phyloP scores from a whole-genome alignment of 2,797 vertebrate genomes.

The Lophotriccus pileatus region DNA sequence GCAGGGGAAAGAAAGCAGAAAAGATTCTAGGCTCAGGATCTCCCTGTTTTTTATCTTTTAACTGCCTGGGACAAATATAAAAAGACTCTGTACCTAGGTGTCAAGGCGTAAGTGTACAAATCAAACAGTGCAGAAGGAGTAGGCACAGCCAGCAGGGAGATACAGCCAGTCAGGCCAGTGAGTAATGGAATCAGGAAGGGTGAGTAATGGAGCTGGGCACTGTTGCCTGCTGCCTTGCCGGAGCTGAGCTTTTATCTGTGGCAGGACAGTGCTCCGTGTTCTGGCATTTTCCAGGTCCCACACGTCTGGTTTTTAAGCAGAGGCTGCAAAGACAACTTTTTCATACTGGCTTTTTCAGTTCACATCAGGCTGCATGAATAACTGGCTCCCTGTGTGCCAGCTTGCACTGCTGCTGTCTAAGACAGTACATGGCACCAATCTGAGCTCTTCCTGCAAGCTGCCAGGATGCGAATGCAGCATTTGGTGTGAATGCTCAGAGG shows the following conservation, averaged over 20 bases:
- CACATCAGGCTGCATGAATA: neutral
- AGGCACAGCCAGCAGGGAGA: neutral
- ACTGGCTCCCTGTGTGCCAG: neutral
- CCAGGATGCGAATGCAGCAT: neutral
- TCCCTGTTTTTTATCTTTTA: neutral
- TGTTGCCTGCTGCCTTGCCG: fast-evolving
- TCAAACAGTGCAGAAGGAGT: neutral
- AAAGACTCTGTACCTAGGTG: neutral
- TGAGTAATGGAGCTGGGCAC: neutral
- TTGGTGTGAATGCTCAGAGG: neutral
- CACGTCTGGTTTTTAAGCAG: fast-evolving
- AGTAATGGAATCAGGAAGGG: neutral
- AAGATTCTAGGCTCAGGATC: neutral
- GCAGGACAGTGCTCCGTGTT: neutral
- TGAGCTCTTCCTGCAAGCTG: neutral
- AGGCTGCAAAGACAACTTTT: neutral
- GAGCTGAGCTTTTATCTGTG: neutral
- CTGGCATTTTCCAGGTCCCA: neutral
- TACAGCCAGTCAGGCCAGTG: fast-evolving
- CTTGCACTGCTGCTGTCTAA: neutral
- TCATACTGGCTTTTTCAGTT: neutral
- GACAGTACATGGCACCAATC: fast-evolving
- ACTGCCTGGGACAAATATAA: neutral
- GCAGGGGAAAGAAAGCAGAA: neutral
- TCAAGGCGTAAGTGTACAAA: neutral